These are phyloP conservation scores for Porites lobata DNA, from an alignment of 92 coral and sea anemone species.

Conservation along the genomic window DNA sequence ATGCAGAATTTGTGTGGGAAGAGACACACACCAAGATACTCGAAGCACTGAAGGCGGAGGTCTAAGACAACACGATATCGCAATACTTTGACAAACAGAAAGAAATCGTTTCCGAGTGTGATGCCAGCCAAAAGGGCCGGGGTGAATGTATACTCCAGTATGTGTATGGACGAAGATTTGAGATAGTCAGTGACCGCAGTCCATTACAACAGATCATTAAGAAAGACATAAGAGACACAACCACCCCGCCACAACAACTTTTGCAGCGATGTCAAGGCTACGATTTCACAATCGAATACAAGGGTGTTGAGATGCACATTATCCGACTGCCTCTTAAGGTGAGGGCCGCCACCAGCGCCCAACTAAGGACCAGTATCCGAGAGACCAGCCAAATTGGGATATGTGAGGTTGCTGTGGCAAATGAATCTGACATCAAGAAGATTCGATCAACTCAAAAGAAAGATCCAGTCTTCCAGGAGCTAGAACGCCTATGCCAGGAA, in stretches of 20 bases:
- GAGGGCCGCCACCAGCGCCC: slow-evolving; percentile 81
- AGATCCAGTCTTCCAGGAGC: slow-evolving; percentile 79
- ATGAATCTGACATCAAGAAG: slow-evolving; percentile 74
- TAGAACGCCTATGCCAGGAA: slow-evolving; percentile 74
- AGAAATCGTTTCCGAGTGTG: slow-evolving; percentile 67
- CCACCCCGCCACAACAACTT: slow-evolving; percentile 75
- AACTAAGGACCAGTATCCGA: slow-evolving; percentile 80
- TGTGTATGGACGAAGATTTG: slow-evolving; percentile 71
- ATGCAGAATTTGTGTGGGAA: slow-evolving; percentile 75
- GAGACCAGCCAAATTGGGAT: slow-evolving; percentile 76
- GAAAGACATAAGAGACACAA: slow-evolving; percentile 75
- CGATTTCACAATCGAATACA: slow-evolving; percentile 72
- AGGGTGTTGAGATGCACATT: slow-evolving; percentile 79
- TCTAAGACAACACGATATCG: slow-evolving; percentile 72
- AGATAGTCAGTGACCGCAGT: slow-evolving; percentile 75
- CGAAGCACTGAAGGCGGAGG: slow-evolving; percentile 80
- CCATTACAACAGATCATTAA: slow-evolving; percentile 71
- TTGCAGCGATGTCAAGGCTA: slow-evolving; percentile 76
- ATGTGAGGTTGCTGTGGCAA: slow-evolving; percentile 71
- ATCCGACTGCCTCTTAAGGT: slow-evolving; percentile 81
- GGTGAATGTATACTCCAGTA: slow-evolving; percentile 75
- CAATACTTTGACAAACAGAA: slow-evolving; percentile 68
- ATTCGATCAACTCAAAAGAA: slow-evolving; percentile 80
- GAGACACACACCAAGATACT: slow-evolving; percentile 79
- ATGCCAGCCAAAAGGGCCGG: slow-evolving; percentile 74